phyloP scores from a whole-genome alignment of 1,140 invertebrate genomes.

The Xylocopa sonorina region DNA sequence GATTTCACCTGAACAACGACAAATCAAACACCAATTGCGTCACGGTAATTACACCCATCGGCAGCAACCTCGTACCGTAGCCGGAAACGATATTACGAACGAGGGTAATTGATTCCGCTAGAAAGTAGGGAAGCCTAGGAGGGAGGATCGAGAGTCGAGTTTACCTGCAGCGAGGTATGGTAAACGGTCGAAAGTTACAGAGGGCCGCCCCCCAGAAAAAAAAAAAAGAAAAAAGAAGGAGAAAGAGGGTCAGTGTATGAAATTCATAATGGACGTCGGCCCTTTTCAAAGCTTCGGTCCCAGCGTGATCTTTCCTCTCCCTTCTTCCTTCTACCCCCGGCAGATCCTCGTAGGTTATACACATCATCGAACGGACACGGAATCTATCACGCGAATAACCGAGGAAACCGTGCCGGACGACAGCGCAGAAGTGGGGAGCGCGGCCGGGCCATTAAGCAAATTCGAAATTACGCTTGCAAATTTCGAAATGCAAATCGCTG shows the following conservation, averaged over 20 bases:
- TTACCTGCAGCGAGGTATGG: slow-evolving; percentile 54
- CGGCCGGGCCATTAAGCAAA: slow-evolving; percentile 71
- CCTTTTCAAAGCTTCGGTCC: slow-evolving; percentile 54
- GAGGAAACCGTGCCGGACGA: slow-evolving; percentile 4
- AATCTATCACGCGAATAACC: slow-evolving; percentile 69
- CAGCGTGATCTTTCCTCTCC: slow-evolving; percentile 36
- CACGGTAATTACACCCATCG: neutral
- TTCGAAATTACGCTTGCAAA: slow-evolving; percentile 78
- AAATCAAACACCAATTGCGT: neutral
- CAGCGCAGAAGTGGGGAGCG: neutral
- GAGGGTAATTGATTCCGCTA: slow-evolving; percentile 54
- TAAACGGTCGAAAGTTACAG: slow-evolving; percentile 60
- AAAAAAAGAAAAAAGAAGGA: slow-evolving; percentile 56
- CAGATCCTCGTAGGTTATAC: neutral
- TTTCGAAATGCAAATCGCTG: slow-evolving; percentile 71
- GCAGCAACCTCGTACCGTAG: slow-evolving; percentile 16
- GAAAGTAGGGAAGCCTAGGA: slow-evolving; percentile 47
- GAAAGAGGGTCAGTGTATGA: slow-evolving; percentile 65
- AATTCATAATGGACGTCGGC: slow-evolving; percentile 74
- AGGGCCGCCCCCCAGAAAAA: slow-evolving; percentile 38
- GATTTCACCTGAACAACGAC: too few relatives aligned
- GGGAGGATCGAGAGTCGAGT: slow-evolving; percentile 7
- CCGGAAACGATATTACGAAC: slow-evolving; percentile 42
- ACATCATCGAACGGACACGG: slow-evolving; percentile 65
- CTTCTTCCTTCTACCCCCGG: neutral